Conservation (phyloP, 2,888 invertebrate genomes). For the Cheiracanthium punctorium region DNA sequence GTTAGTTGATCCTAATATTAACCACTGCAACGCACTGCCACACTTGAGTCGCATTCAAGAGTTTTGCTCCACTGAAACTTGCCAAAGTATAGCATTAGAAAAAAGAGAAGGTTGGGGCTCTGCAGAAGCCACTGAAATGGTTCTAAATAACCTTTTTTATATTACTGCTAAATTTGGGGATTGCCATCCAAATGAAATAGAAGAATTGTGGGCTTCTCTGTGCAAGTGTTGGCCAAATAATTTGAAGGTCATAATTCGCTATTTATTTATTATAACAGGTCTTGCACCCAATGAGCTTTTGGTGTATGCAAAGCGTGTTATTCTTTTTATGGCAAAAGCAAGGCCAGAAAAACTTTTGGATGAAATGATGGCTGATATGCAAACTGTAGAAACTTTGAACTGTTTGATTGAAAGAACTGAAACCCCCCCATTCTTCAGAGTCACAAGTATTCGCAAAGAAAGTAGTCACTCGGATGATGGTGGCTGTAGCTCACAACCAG, state of each 20-base stretch:
- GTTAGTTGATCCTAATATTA: constrained; percentile 95
- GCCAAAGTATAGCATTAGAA: constrained; percentile 55
- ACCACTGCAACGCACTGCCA: constrained; percentile 77
- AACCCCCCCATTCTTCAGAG: constrained; percentile 97
- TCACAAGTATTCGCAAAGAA: constrained; percentile 80
- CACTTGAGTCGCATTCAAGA: constrained; percentile 67
- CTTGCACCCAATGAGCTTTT: constrained; percentile 97
- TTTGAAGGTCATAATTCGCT: constrained; percentile 95
- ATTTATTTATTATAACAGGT: constrained; percentile 95
- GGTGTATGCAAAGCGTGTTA: constrained; percentile 94
- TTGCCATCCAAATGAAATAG: constrained; percentile 95
- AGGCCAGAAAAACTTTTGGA: constrained; percentile 94
- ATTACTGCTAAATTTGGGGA: constrained; percentile 98
- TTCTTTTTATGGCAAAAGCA: constrained; percentile 92
- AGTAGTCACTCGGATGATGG: constrained; percentile 82
- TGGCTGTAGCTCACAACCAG: constrained; percentile 74
- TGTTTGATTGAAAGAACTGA: constrained; percentile 97
- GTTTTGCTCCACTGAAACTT: constrained; percentile 66
- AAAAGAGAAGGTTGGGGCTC: constrained; percentile 93
- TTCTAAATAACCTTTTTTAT: constrained; percentile 98
- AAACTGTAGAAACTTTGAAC: constrained; percentile 96
- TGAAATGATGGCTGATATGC: constrained; percentile 97
- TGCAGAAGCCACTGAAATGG: constrained; percentile 99
- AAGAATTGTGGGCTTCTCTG: constrained; percentile 96
- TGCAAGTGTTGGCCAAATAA: constrained; percentile 98